Percentiles rank a stretch among this genome's conserved stretches.
These are phyloP conservation scores for Scatophagus argus DNA, from an alignment of 2,113 vertebrate genomes.

Conservation along the genomic window DNA sequence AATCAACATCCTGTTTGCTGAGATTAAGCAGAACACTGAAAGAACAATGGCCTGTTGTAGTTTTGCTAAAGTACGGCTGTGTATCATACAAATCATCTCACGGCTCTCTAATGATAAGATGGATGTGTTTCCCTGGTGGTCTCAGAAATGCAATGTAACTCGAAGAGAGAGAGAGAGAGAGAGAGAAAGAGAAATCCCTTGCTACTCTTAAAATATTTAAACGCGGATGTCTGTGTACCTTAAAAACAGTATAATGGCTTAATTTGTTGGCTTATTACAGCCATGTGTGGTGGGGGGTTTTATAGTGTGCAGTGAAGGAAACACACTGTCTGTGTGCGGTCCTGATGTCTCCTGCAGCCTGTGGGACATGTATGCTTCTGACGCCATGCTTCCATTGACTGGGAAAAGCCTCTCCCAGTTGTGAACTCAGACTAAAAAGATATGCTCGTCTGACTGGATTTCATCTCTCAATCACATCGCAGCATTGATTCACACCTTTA, in stretches of 20 bases:
- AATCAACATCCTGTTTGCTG: neutral
- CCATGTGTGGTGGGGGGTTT: constrained; percentile 81
- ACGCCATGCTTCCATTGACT: constrained; percentile 71
- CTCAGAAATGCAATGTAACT: constrained; percentile 71
- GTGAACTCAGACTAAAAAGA: constrained; percentile 38
- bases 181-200: constrained; percentile 76
- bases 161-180: constrained; percentile 70
- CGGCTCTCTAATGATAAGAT: constrained; percentile 49
- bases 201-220: constrained; percentile 84
- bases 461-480: constrained; percentile 38
- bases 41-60: neutral
- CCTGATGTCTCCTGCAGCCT: constrained; percentile 78
- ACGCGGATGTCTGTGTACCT: constrained; percentile 85
- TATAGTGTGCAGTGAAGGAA: constrained; percentile 79
- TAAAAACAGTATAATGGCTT: constrained; percentile 83
- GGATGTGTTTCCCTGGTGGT: constrained; percentile 82
- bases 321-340: constrained; percentile 83
- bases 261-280: constrained; percentile 86
- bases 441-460: constrained; percentile 57
- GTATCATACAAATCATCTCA: constrained; percentile 33
- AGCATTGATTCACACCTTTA: constrained; percentile 35
- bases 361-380: constrained; percentile 69
- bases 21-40: constrained; percentile 4
- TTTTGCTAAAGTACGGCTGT: constrained; percentile 2
- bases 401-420: constrained; percentile 62